Conservation (phyloP, 1,140 invertebrate genomes). For the Scaptodrosophila lebanonensis region DNA sequence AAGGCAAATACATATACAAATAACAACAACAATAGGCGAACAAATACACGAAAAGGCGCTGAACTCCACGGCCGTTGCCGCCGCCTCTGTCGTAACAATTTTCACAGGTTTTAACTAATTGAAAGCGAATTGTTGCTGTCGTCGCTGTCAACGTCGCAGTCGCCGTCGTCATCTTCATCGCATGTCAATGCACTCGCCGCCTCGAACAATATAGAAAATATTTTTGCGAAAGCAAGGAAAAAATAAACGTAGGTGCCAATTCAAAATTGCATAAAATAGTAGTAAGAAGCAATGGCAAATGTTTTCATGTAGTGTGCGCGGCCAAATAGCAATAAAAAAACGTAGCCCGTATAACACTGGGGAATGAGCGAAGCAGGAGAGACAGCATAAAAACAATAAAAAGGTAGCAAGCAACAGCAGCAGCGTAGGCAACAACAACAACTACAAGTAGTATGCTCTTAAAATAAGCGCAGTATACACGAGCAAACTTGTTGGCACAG, state of each 20-base stretch:
- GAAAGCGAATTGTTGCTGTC: conserved; percentile 35
- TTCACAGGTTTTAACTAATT: conserved; percentile 55
- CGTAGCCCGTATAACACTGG: conserved; percentile 2
- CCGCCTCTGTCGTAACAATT: conserved; percentile 42
- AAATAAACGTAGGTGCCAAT: conserved; percentile 14
- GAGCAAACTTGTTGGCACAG: conserved; percentile 7
- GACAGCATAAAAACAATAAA: conserved; percentile 2
- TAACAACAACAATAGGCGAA: no score
- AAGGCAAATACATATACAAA: no score
- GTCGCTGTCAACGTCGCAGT: no score
- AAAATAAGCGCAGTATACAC: conserved; percentile 7
- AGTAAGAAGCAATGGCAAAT: conserved; percentile 19
- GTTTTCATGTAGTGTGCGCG: no score
- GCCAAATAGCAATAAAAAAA: conserved; percentile 14
- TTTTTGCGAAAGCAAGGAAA: background rate
- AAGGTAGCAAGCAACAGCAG: conserved; percentile 6
- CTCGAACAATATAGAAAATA: conserved; percentile 26
- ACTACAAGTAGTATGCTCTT: conserved; percentile 12
- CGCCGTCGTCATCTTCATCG: no score
- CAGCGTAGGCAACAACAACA: conserved; percentile 20
- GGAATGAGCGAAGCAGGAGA: conserved; percentile 1
- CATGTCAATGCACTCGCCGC: conserved; percentile 60
- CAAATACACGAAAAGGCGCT: no score
- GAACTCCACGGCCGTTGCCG: conserved; percentile 33
- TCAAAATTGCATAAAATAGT: conserved; percentile 44